phyloP scores from a whole-genome alignment of 1,140 invertebrate species.

The Ceratosolen solmsi region DNA sequence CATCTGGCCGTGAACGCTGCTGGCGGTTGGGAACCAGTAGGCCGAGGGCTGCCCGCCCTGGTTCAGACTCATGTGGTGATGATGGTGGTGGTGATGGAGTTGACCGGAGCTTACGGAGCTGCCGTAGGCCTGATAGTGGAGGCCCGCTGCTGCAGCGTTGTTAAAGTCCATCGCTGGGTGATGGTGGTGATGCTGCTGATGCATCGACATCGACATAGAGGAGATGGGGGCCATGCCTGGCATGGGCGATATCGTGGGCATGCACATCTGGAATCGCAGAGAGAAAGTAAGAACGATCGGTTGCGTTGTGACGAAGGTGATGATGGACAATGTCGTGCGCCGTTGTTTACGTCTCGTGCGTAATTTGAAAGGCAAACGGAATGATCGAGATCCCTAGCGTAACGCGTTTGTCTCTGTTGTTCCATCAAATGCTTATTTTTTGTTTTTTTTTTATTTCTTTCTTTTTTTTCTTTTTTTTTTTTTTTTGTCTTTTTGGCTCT shows the following conservation, averaged over 20 bases:
- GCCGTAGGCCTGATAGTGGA: slow-evolving; percentile 59
- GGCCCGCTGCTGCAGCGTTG: slow-evolving; percentile 37
- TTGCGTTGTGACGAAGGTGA: too few relatives aligned
- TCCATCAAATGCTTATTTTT: too few relatives aligned
- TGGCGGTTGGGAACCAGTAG: slow-evolving; percentile 58
- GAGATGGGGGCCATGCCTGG: slow-evolving; percentile 61
- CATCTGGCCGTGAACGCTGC: slow-evolving; percentile 54
- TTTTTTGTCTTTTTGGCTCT: too few relatives aligned
- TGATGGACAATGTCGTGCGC: too few relatives aligned
- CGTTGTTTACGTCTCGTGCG: too few relatives aligned
- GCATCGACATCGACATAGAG: slow-evolving; percentile 58
- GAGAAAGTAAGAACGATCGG: too few relatives aligned
- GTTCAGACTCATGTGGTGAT: slow-evolving; percentile 47
- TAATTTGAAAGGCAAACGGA: too few relatives aligned
- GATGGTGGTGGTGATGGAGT: slow-evolving; percentile 52
- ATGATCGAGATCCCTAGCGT: too few relatives aligned
- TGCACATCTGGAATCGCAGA: slow-evolving; percentile 57
- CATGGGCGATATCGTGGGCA: slow-evolving; percentile 63
- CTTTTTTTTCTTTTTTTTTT: too few relatives aligned
- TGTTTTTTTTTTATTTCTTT: too few relatives aligned
- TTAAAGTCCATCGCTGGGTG: slow-evolving; percentile 58
- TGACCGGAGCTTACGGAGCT: slow-evolving; percentile 12
- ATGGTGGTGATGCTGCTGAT: slow-evolving; percentile 56
- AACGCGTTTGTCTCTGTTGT: too few relatives aligned
- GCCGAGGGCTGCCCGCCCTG: slow-evolving; percentile 12